These are phyloP conservation scores for Cephalopholis sonnerati DNA, from an alignment of 2,113 vertebrate species.

Conservation along the genomic window DNA sequence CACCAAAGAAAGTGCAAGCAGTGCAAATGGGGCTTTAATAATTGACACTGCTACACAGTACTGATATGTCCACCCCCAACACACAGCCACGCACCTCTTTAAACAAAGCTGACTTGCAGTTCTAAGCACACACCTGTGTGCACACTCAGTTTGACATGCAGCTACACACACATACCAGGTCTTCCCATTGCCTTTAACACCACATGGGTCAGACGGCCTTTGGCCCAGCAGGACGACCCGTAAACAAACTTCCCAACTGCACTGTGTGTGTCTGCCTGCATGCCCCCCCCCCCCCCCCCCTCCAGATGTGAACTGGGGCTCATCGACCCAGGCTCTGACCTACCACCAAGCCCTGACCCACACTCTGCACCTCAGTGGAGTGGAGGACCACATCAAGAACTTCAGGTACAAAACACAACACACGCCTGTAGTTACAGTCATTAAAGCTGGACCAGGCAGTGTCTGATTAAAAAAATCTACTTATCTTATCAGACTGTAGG, in stretches of 20 bases:
- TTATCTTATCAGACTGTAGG: not conserved
- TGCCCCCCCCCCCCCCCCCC: conserved; percentile 48
- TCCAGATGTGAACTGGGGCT: conserved; percentile 99
- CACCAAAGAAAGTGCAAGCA: too few relatives aligned
- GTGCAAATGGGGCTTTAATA: too few relatives aligned
- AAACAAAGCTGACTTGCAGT: conserved; percentile 30
- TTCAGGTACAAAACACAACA: conserved; percentile 87
- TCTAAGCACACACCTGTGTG: conserved; percentile 59
- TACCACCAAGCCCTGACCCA: conserved; percentile 96
- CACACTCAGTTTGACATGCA: conserved; percentile 74
- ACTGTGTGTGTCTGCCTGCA: conserved; percentile 62
- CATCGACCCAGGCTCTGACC: conserved; percentile 97
- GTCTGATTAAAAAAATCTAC: too few relatives aligned
- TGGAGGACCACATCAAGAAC: conserved; percentile 98
- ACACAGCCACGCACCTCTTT: conserved; percentile 9
- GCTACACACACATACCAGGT: conserved; percentile 68
- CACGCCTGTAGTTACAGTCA: too few relatives aligned
- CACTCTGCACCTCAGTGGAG: conserved; percentile 94
- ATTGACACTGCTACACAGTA: not conserved
- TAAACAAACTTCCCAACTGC: conserved; percentile 60
- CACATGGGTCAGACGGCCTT: conserved; percentile 56
- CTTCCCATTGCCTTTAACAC: conserved; percentile 46
- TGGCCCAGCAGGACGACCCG: conserved; percentile 26
- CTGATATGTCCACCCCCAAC: not conserved
- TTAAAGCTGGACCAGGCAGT: too few relatives aligned